Evolutionary conservation across 1,140 invertebrate species (phyloP), one percentile per base, ranked within the genome.

Genomic region (Berghia stephanieae): DNA sequence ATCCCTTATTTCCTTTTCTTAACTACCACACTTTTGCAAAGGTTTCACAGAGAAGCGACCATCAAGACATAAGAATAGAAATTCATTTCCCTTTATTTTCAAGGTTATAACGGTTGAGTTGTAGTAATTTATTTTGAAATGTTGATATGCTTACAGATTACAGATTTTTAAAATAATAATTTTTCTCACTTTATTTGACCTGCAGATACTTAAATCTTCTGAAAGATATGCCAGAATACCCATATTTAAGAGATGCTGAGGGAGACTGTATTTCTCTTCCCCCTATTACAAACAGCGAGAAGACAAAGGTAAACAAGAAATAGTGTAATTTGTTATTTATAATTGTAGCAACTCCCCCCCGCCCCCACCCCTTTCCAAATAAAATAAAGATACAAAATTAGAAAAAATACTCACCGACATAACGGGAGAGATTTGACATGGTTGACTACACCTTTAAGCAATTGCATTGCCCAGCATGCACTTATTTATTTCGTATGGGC

Each of bases 261-360:
- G 90, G 91, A 3, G 90, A 90, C 75, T 93, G 94, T 1, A 93
- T 96, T 79, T 95, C 94, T 31, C 94, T 96, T 85, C 94, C 95
- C 69, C 95, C 95, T 0, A 94, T 96, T 63, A 95, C 94, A 21
- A 96, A 96, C 87, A 92, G 93, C 82, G 94, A 95, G 57, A 89
- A 92, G 79, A 93, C 94, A 3, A 95, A 95, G 90, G 93, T 94
- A 88, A 84, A 36, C 79, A 49, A 43, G 4, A 24, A 13, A 36
- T 31, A 36, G 16, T 36, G 10, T 40, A 68, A 38, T 16, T 68
- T 21, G 18, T 10, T 68, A 10, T 40, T 31, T 31, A 68, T 36
- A 16, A 36, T 68, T 63, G 57, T 16, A 31, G 10, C 8, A 10
- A 63, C 27, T 27, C 8, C 27, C 27, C 8, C 13, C 8, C 16